Conservation (phyloP, 2,113 vertebrate species). For the Otocyon megalotis region DNA sequence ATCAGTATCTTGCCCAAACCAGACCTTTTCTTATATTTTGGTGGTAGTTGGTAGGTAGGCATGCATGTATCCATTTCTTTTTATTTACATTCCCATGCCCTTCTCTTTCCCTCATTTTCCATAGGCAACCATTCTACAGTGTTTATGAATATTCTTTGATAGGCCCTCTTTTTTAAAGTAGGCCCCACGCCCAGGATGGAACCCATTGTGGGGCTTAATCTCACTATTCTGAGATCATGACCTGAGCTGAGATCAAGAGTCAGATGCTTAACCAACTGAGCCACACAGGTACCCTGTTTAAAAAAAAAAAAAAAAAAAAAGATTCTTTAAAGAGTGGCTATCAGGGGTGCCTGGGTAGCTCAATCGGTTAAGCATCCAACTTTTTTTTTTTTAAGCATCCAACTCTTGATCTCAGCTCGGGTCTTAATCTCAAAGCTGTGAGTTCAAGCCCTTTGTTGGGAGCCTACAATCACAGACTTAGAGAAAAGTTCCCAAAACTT, state of each 20-base stretch:
- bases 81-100: neutral
- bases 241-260: too few relatives aligned
- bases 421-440: neutral
- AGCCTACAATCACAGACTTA: neutral
- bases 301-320: too few relatives aligned
- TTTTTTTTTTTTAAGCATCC: too few relatives aligned
- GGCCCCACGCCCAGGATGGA: too few relatives aligned
- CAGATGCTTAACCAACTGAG: too few relatives aligned
- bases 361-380: too few relatives aligned
- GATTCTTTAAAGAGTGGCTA: too few relatives aligned
- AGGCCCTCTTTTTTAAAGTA: neutral
- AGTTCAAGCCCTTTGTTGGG: neutral
- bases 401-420: neutral
- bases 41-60: neutral
- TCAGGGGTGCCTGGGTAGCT: too few relatives aligned
- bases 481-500: neutral
- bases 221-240: too few relatives aligned
- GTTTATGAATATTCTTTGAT: slow-evolving; percentile 44
- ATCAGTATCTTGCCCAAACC: slow-evolving; percentile 4
- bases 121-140: neutral
- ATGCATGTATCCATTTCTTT: slow-evolving; percentile 32
- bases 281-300: too few relatives aligned
- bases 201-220: too few relatives aligned
- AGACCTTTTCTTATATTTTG: neutral
- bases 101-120: neutral